A percentile compares a stretch with the other conserved stretches of the same genome.
Conservation (phyloP, 2,888 invertebrate species). For the Nephrotoma appendiculata region DNA sequence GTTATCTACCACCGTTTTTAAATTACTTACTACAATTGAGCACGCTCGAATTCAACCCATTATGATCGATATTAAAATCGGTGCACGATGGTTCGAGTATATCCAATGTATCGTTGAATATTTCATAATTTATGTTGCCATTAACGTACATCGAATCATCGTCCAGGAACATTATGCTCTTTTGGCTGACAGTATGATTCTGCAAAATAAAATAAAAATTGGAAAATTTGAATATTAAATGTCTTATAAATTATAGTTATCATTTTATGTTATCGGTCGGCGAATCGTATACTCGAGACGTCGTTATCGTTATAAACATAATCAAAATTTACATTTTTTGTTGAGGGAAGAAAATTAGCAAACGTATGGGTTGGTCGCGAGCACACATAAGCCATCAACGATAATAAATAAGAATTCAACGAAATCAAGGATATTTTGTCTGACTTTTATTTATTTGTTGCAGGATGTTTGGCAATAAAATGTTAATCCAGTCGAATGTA, state of each 20-base stretch:
- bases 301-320: background rate
- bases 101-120: constrained; percentile 24
- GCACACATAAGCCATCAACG: background rate
- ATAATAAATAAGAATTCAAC: background rate
- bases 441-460: background rate
- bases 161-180: constrained; percentile 26
- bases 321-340: too few species aligned
- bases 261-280: background rate
- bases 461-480: background rate
- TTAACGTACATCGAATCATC: constrained; percentile 27
- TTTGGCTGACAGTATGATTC: constrained; percentile 24
- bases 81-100: constrained; percentile 24
- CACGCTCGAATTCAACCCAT: constrained; percentile 25
- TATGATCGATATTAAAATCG: constrained; percentile 28
- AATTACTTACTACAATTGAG: constrained; percentile 29
- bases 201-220: constrained; percentile 12
- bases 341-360: background rate
- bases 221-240: background rate
- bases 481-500: background rate
- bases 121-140: constrained; percentile 22
- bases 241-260: background rate
- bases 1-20: background rate
- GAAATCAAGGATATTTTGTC: background rate
- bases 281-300: background rate
- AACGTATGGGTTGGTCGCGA: background rate